Evolutionary conservation across 2,888 invertebrate genomes (phyloP).

Genomic region (Parnassius glacialis): DNA sequence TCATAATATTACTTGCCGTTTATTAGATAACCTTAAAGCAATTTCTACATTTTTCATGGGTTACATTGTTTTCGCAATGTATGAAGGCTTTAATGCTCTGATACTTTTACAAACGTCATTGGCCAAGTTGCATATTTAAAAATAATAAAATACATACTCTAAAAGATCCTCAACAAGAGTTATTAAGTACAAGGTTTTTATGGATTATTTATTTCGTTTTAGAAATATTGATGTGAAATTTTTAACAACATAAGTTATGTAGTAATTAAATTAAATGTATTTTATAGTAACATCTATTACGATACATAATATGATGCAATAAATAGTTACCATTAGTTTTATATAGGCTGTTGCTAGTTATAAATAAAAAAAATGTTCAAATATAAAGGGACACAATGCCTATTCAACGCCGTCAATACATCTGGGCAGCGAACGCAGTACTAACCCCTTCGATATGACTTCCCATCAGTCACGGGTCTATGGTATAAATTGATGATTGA

Average conservation of each 20-base stretch:
- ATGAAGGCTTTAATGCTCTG: slow-evolving; percentile 36
- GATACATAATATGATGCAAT: too few species aligned
- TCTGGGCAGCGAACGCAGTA: too few species aligned
- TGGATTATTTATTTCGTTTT: slow-evolving; percentile 25
- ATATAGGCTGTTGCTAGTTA: too few species aligned
- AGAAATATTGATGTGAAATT: slow-evolving; percentile 18
- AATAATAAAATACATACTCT: slow-evolving; percentile 30
- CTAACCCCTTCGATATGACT: too few species aligned
- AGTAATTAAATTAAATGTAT: slow-evolving; percentile 7
- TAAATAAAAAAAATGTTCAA: too few species aligned
- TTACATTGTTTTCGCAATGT: slow-evolving; percentile 37
- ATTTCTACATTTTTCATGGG: slow-evolving; percentile 31
- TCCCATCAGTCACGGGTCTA: too few species aligned
- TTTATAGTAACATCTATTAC: too few species aligned
- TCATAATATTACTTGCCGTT: background rate
- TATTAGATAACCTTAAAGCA: slow-evolving; percentile 17
- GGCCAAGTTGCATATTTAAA: slow-evolving; percentile 38
- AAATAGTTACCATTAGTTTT: too few species aligned
- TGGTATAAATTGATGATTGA: too few species aligned
- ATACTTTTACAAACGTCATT: slow-evolving; percentile 42
- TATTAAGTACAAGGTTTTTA: slow-evolving; percentile 36
- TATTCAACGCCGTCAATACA: too few species aligned
- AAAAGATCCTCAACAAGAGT: slow-evolving; percentile 27
- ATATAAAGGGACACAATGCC: too few species aligned
- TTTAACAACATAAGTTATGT: slow-evolving; percentile 13